These are phyloP conservation scores for Tenebrosternarchus preto DNA, from an alignment of 2,113 vertebrate genomes.

Conservation along the genomic window DNA sequence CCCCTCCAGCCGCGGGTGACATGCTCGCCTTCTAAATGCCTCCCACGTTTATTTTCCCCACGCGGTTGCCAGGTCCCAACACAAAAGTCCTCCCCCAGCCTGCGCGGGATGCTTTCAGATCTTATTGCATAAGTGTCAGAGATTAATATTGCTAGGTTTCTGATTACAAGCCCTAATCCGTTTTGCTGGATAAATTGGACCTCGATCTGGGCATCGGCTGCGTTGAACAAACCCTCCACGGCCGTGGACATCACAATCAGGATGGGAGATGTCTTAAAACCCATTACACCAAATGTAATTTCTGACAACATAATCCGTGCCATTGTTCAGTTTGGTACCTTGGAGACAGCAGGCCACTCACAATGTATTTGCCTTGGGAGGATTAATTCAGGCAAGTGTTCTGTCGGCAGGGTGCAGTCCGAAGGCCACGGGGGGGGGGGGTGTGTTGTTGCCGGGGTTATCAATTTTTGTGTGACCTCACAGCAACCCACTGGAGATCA, in stretches of 20 bases:
- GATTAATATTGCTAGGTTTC: constrained; percentile 80
- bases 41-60: constrained; percentile 63
- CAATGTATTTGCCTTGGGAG: constrained; percentile 89
- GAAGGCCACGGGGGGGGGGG: constrained; percentile 79
- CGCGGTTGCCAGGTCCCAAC: constrained; percentile 67
- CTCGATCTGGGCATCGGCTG: constrained; percentile 69
- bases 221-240: constrained; percentile 73
- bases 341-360: constrained; percentile 87
- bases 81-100: constrained; percentile 63
- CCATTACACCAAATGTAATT: constrained; percentile 91
- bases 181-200: constrained; percentile 81
- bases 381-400: constrained; percentile 87
- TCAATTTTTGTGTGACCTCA: constrained; percentile 86
- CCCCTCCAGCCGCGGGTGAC: no score
- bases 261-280: constrained; percentile 85
- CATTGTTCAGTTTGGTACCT: constrained; percentile 93
- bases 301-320: constrained; percentile 91
- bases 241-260: constrained; percentile 66
- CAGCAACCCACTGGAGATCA: constrained; percentile 83
- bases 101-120: constrained; percentile 13
- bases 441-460: constrained; percentile 89
- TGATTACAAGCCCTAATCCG: constrained; percentile 83
- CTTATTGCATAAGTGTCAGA: constrained; percentile 75
- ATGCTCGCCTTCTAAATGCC: no score
- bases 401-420: constrained; percentile 75